Base-by-base conservation (phyloP, 2,888 invertebrate species). In the Escarpia spicata region DNA sequence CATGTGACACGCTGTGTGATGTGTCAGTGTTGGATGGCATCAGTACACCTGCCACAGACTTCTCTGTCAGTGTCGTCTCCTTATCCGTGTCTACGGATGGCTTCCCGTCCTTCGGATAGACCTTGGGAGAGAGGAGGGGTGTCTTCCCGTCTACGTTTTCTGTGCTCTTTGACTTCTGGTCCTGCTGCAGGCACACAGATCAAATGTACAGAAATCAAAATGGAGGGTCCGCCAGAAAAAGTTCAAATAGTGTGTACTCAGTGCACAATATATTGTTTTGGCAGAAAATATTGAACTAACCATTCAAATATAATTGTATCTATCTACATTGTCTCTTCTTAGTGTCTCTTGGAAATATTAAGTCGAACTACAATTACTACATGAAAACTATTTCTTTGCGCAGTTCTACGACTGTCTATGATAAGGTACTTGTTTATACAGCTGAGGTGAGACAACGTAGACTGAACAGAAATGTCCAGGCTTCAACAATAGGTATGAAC, bases 11-110 rank as follows among this genome's bases (percentile, higher is more conserved):
- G 90, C 95, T 95, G 94, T 95, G 96, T 26, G 93, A 93, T 9
- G 92, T 91, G 45, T 92, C 45, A 15, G 96, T 96, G 92, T 95
- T 95, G 19, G 75, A 75, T 26, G 75, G 75, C 75, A 75, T 75
- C 19, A 2, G 26, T 26, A 6, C 75, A 75, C n/a, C 19, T 4
- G 75, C 19, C 26, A 2, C 26, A 75, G 75, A 75, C 1, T 75
- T 75, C 75, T 75, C 75, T 26, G 75, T 75, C 75, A 75, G 75
- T 4, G 75, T 75, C 26, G n/a, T 75, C 75, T 75, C 75, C 75
- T 75, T 75, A n/a, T 75, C 75, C 75, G 3, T 75, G 75, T 75
- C 75, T 6, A 26, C 3, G 3, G 75, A 75, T 6, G n/a, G 75
- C 75, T 75, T 75, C 26, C 26, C n/a, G 75, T 75, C 75, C 75